Base-by-base conservation (phyloP, 2,113 vertebrate species). In the Pluvianellus socialis region DNA sequence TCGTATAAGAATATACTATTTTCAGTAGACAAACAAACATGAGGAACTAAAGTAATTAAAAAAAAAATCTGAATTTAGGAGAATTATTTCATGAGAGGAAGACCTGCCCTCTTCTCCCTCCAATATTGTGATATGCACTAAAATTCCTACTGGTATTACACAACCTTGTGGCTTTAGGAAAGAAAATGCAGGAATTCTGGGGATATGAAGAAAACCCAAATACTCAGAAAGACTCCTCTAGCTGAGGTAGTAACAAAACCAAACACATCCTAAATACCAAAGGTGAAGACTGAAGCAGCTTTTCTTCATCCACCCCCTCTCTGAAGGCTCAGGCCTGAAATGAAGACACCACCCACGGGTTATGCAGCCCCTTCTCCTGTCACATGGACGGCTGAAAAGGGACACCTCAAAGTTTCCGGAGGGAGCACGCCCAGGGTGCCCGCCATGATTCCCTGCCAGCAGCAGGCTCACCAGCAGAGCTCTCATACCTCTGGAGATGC, bases 401-500 rank as follows among this genome's bases (percentile, higher is more conserved):
- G 28, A 74, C 27, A 84, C 17, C 38, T 74, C 2, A 0, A 74
- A 44, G 44, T 10, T 59, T 68, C 30, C 40, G 61, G 52, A 62
- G 26, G 11, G 10, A 79, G n/a, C 18, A 79, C 67, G 14, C 47
- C 52, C 56, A 72, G 44, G 40, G 26, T 1, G 1, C 20, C 42
- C 3, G 2, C 47, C 3, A 2, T 0, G 3, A 33, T 40, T 13
- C 38, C 42, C 21, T 23, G 44, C 38, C 52, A 68, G 47, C 40
- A 62, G n/a, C 20, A 71, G 70, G 52, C 8, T 10, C 22, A 55
- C 5, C 52, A 79, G 44, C 44, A 76, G 33, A n/a, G 33, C 79
- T 79, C 49, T 52, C 55, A 22, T 62, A 35, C 6, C 8, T 26
- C 82, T 66, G 58, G 58, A 82, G 62, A 79, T 1, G 8, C 14